Percentiles rank a stretch among this genome's conserved stretches.
Evolutionary conservation across 2,797 vertebrate species (phyloP).

Genomic region (Phataginus tricuspis): DNA sequence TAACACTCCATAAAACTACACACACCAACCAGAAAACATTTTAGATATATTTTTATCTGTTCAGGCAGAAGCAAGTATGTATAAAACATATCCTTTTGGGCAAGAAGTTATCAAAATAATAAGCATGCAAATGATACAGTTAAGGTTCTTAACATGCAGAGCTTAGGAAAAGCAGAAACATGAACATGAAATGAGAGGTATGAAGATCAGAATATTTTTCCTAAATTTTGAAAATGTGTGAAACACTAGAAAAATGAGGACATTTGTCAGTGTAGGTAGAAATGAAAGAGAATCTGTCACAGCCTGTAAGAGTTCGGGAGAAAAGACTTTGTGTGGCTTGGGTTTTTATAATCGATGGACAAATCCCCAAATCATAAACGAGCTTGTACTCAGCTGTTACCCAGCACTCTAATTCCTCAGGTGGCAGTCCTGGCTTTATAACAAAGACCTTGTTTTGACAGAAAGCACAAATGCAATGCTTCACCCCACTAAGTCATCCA

Average conservation of each 20-base stretch:
- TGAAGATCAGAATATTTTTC: conserved; percentile 57
- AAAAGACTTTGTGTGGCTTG: conserved; percentile 26
- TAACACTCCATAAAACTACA: background rate
- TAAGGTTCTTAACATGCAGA: conserved; percentile 56
- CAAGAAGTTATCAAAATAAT: conserved; percentile 45
- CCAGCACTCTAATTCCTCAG: background rate
- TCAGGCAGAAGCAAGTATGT: background rate
- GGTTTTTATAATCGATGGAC: conserved; percentile 32
- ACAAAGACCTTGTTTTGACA: conserved; percentile 49
- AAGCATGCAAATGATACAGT: conserved; percentile 47
- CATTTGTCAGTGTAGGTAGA: conserved; percentile 40
- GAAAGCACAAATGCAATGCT: background rate
- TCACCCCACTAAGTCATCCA: conserved; percentile 6
- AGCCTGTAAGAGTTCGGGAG: background rate
- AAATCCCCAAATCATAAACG: conserved; percentile 44
- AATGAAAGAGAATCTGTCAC: conserved; percentile 64
- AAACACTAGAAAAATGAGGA: conserved; percentile 66
- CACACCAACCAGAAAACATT: background rate
- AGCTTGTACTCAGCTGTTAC: background rate
- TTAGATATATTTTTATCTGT: background rate
- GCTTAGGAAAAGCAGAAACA: conserved; percentile 44
- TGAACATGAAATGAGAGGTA: conserved; percentile 54
- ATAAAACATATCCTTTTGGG: background rate
- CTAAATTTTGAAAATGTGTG: background rate
- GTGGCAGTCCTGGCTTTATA: conserved; percentile 9